A percentile compares a stretch with the other conserved stretches of the same genome.
These are phyloP conservation scores for Platycnemis pennipes DNA, from an alignment of 2,888 invertebrate genomes.

Conservation along the genomic window DNA sequence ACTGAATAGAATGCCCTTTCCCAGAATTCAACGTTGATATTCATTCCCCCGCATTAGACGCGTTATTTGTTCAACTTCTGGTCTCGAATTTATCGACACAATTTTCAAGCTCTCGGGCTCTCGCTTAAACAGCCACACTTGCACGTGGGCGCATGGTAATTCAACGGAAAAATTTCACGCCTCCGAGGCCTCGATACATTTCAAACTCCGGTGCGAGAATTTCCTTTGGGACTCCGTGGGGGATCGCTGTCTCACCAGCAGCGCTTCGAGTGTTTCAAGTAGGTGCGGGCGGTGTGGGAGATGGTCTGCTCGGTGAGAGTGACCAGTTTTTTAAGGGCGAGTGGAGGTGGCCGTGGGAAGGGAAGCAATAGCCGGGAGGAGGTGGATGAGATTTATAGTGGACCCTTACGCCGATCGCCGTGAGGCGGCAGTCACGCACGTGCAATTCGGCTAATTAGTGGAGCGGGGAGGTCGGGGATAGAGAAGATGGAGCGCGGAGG, in stretches of 20 bases:
- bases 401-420: constrained; percentile 53
- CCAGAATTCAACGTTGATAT: neutral
- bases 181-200: neutral
- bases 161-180: neutral
- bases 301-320: constrained; percentile 13
- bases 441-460: constrained; percentile 67
- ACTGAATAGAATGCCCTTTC: neutral
- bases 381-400: constrained; percentile 59
- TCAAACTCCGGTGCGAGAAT: neutral
- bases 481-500: neutral
- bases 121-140: neutral
- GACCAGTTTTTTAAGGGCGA: neutral
- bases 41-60: too few relatives aligned
- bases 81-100: too few relatives aligned
- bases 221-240: constrained; percentile 4
- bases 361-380: constrained; percentile 28
- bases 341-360: constrained; percentile 47
- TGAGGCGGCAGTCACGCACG: constrained; percentile 65
- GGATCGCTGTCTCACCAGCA: constrained; percentile 6
- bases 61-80: too few relatives aligned
- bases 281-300: neutral
- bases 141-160: neutral
- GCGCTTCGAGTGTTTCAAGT: neutral
- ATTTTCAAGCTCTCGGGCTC: neutral
- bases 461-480: neutral